Base-by-base conservation (phyloP, 2,113 vertebrate genomes). In the Diphyllodes magnificus region DNA sequence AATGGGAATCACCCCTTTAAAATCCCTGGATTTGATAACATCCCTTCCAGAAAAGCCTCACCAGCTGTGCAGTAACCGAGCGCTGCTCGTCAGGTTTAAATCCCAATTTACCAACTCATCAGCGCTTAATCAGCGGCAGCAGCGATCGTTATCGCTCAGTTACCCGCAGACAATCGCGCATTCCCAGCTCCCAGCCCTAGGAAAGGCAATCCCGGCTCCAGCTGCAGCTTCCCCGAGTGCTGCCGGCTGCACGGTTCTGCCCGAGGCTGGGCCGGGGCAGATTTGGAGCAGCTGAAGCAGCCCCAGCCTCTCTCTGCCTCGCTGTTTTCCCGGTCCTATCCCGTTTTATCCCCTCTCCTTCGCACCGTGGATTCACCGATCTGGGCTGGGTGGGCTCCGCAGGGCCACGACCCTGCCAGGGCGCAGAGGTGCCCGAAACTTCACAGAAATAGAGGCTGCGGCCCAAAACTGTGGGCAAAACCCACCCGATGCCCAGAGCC, bases 71-170 rank as follows among this genome's bases (percentile, higher is more conserved):
- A 37, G 28, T 11, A 75, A 42, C 56, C 70, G 25, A 47, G 60
- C 72, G 11, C 50, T 60, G 40, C 69, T 86, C 20, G 9, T 30
- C 53, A 4, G 31, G 31, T 78, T 95, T 49, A 40, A 89, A 92
- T 64, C 86, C 86, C 92, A 76, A 60, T 91, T 93, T 79, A 50
- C 86, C 61, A 76, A 82, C 87, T 85, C 81, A 85, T 93, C 90
- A 88, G 70, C 63, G 3, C 72, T 93, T 86, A 86, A 97, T 93
- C 80, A 64, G 79, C 4, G 3, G 76, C 85, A 49, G n/a, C 47
- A 63, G 51, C 3, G 4, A 53, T 84, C 3, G 2, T 24, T 69
- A 49, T 17, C 69, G 13, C 90, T 93, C 33, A 9, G 86, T 56
- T 75, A 40, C 40, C 59, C 13, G 2, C 68, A 11, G 82, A 51